Percentiles rank a stretch among this genome's conserved stretches.
These are phyloP conservation scores for Polia nebulosa DNA, from an alignment of 2,888 invertebrate genomes.

Conservation along the genomic window DNA sequence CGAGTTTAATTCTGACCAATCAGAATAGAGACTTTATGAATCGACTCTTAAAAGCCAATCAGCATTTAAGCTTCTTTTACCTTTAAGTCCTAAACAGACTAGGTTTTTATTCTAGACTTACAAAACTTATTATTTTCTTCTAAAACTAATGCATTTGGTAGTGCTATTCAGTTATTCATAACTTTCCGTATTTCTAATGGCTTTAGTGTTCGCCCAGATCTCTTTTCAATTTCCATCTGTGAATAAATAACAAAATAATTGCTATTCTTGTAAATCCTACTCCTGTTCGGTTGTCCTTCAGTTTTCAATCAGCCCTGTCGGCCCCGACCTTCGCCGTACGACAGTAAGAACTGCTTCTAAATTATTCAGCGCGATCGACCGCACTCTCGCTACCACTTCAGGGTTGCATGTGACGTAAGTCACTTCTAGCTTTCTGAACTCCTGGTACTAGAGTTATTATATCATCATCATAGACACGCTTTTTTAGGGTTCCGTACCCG, in stretches of 20 bases:
- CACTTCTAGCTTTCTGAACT: not conserved
- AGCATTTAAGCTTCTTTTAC: no score
- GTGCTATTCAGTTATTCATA: not conserved
- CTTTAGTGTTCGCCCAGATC: not conserved
- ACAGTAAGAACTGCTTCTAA: constrained; percentile 4
- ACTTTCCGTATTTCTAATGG: not conserved
- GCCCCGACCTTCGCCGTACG: constrained; percentile 26
- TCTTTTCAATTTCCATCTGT: not conserved
- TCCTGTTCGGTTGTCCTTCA: constrained; percentile 13
- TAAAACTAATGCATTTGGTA: no score
- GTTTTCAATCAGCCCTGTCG: constrained; percentile 9
- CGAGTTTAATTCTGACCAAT: not conserved
- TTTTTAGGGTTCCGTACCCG: no score
- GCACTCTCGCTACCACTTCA: not conserved
- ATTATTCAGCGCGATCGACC: constrained; percentile 52
- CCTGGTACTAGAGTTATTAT: constrained; percentile 14
- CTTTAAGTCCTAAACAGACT: no score
- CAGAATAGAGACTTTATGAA: no score
- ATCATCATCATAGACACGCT: no score
- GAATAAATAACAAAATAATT: constrained; percentile 4
- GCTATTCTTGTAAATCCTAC: constrained; percentile 7
- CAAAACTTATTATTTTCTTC: no score
- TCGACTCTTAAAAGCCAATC: no score
- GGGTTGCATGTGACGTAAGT: not conserved
- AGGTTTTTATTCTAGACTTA: no score